A percentile compares a stretch with the other conserved stretches of the same genome.
phyloP scores from a whole-genome alignment of 2,888 invertebrate species.

The Atethmia centrago region DNA sequence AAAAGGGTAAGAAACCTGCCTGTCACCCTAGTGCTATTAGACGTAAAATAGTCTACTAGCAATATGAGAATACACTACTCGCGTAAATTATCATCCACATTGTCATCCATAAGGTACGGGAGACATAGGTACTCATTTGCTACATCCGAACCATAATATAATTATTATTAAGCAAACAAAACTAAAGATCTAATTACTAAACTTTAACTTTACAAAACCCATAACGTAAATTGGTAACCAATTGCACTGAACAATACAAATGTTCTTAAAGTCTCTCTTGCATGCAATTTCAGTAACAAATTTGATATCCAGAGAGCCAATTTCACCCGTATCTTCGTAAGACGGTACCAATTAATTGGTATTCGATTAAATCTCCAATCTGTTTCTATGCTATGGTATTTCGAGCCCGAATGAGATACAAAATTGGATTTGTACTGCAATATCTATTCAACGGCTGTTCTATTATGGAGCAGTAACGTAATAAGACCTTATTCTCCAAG shows the following conservation, averaged over 20 bases:
- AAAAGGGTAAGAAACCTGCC: not conserved
- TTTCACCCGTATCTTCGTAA: slow-evolving; percentile 69
- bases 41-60: not conserved
- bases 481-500: slow-evolving; percentile 57
- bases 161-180: not conserved
- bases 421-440: slow-evolving; percentile 78
- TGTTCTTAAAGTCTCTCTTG: slow-evolving; percentile 32
- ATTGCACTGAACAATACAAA: slow-evolving; percentile 51
- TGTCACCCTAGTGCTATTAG: not conserved
- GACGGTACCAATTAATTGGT: slow-evolving; percentile 76
- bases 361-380: slow-evolving; percentile 80
- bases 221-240: slow-evolving; percentile 10
- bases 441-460: slow-evolving; percentile 68
- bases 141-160: not conserved
- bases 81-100: not conserved
- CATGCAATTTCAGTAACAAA: slow-evolving; percentile 55
- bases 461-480: slow-evolving; percentile 69
- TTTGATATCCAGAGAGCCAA: slow-evolving; percentile 61
- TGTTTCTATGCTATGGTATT: slow-evolving; percentile 69
- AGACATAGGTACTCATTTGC: not conserved
- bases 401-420: slow-evolving; percentile 70
- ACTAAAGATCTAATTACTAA: not conserved
- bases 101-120: not conserved
- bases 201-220: not conserved
- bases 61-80: not conserved